Percentiles rank a stretch among this genome's conserved stretches.
phyloP scores from a whole-genome alignment of 2,113 vertebrate species.

The Lanius ludovicianus region DNA sequence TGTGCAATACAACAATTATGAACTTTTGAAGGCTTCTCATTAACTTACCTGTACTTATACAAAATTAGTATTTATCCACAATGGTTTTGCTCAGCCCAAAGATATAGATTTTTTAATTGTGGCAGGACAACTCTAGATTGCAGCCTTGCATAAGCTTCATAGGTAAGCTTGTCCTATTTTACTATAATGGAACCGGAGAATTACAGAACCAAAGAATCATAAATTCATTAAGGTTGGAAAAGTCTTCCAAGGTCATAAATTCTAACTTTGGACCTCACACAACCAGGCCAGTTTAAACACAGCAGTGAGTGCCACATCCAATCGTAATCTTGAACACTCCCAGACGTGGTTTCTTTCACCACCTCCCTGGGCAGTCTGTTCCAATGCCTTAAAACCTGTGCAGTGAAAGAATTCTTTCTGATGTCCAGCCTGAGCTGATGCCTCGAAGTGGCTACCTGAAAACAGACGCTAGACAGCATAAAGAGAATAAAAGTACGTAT shows the following conservation, averaged over 20 bases:
- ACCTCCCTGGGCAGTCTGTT: background rate
- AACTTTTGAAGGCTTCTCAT: background rate
- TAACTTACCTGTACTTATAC: background rate
- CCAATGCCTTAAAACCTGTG: background rate
- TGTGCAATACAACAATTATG: background rate
- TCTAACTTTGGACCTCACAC: background rate
- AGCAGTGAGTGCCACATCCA: background rate
- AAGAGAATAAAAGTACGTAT: background rate
- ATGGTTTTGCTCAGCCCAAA: background rate
- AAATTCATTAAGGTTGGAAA: background rate
- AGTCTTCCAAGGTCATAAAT: background rate
- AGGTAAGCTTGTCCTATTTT: background rate
- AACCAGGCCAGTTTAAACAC: background rate
- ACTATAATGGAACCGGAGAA: background rate
- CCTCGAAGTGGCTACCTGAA: background rate
- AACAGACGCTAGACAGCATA: background rate
- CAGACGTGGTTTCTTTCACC: background rate
- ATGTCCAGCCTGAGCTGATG: background rate
- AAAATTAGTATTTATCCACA: background rate
- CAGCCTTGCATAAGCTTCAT: background rate
- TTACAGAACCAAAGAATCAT: background rate
- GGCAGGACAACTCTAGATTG: background rate
- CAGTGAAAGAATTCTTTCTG: background rate
- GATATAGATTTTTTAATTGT: background rate
- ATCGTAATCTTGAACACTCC: background rate